These are phyloP conservation scores for Baryphthengus martii DNA, from an alignment of 2,113 vertebrate genomes.

Conservation along the genomic window DNA sequence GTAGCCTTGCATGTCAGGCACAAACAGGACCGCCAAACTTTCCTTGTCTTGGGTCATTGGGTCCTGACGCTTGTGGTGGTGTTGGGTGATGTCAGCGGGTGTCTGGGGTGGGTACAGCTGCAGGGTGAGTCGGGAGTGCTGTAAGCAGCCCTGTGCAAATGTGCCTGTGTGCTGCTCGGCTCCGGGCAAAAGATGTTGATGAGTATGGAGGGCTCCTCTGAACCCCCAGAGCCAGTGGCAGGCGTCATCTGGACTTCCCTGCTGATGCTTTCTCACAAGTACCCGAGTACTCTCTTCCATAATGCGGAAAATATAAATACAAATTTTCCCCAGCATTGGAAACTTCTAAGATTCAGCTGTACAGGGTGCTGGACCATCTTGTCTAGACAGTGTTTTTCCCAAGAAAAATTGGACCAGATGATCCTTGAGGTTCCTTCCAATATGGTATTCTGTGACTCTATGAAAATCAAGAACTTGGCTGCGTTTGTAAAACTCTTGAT, in stretches of 20 bases:
- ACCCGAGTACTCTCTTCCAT: rapidly evolving
- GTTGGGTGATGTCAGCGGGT: rapidly evolving
- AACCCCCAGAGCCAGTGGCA: rapidly evolving
- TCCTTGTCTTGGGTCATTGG: rapidly evolving
- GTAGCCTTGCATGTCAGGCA: background rate
- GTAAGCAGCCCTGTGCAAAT: rapidly evolving
- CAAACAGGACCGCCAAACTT: rapidly evolving
- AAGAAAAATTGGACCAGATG: background rate
- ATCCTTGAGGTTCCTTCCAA: background rate
- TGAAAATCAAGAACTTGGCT: background rate
- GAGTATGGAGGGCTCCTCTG: rapidly evolving
- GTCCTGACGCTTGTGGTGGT: rapidly evolving
- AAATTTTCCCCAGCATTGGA: background rate
- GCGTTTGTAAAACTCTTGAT: background rate
- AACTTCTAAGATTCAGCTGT: background rate
- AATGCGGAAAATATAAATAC: background rate
- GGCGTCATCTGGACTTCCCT: rapidly evolving
- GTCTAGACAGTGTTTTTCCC: background rate
- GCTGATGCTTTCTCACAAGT: background rate
- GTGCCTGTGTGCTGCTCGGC: rapidly evolving
- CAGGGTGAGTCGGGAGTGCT: rapidly evolving
- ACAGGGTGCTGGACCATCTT: background rate
- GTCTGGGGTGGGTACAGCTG: background rate
- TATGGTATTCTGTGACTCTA: background rate
- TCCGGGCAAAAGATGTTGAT: rapidly evolving